Percentiles rank a stretch among this genome's conserved stretches.
Conservation (phyloP, 2,797 vertebrate genomes). For the Xiphophorus birchmanni region DNA sequence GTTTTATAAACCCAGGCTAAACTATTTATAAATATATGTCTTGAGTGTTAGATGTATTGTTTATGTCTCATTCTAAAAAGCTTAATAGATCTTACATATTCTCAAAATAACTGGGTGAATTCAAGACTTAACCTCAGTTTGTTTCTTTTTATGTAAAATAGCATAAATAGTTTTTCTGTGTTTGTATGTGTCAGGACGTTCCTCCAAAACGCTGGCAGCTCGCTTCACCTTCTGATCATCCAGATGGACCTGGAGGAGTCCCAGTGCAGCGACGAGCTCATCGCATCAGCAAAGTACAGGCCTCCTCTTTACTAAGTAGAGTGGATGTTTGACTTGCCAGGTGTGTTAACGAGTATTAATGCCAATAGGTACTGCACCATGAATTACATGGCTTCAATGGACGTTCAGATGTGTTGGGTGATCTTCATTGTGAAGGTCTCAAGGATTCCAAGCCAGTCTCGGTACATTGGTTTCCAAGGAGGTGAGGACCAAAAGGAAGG, state of each 20-base stretch:
- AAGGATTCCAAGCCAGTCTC: conserved; percentile 69
- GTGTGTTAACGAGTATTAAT: conserved; percentile 16
- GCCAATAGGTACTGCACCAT: conserved; percentile 78
- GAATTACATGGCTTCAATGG: conserved; percentile 74
- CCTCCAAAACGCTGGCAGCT: conserved; percentile 43
- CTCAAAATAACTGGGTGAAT: background rate
- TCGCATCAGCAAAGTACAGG: conserved; percentile 81
- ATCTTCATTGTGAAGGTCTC: conserved; percentile 82
- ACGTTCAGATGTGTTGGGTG: conserved; percentile 60
- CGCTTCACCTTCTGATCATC: conserved; percentile 71
- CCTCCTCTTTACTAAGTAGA: background rate
- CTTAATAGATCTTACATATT: background rate
- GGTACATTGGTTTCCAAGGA: conserved; percentile 84
- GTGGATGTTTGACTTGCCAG: background rate
- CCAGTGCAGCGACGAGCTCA: conserved; percentile 77
- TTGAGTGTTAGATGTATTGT: background rate
- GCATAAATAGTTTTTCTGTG: background rate
- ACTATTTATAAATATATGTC: background rate
- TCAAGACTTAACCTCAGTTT: background rate
- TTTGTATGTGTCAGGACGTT: conserved; percentile 65
- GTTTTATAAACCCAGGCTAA: background rate
- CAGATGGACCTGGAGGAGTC: conserved; percentile 83
- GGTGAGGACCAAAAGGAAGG: conserved; percentile 54
- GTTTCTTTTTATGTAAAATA: background rate
- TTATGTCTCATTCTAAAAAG: background rate